A percentile compares a stretch with the other conserved stretches of the same genome.
These are phyloP conservation scores for Platycheirus albimanus DNA, from an alignment of 2,888 invertebrate species.

Conservation along the genomic window DNA sequence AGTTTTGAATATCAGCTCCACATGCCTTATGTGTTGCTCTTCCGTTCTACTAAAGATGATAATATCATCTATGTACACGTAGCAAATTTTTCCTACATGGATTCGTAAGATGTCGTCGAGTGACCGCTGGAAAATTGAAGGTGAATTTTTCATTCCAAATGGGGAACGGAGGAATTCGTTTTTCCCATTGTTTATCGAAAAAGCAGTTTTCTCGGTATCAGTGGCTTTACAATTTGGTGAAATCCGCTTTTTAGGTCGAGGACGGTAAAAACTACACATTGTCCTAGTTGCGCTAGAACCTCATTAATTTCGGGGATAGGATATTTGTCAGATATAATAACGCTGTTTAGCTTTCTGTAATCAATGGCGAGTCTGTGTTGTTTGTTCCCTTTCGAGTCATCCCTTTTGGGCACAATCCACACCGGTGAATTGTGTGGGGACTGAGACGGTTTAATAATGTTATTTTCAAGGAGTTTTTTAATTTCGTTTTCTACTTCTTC, in stretches of 20 bases:
- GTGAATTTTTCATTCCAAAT: not conserved
- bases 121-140: not conserved
- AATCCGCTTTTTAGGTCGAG: conserved; percentile 64
- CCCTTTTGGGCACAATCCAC: not conserved
- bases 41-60: conserved; percentile 41
- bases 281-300: conserved; percentile 45
- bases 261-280: conserved; percentile 43
- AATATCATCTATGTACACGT: conserved; percentile 53
- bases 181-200: too few species aligned
- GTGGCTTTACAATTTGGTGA: conserved; percentile 53
- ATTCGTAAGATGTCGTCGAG: not conserved
- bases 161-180: not conserved
- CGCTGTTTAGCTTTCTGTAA: conserved; percentile 27
- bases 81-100: conserved; percentile 26
- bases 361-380: conserved; percentile 5
- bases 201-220: conserved; percentile 51
- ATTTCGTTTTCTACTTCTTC: not conserved
- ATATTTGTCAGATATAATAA: conserved; percentile 47
- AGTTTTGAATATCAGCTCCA: conserved; percentile 27
- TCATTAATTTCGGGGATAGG: conserved; percentile 59
- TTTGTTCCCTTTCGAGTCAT: conserved; percentile 4
- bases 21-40: conserved; percentile 30
- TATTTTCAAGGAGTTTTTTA: conserved; percentile 4
- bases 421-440: not conserved
- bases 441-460: not conserved